phyloP scores from a whole-genome alignment of 1,140 invertebrate species.

The Dinothrombium tinctorium region DNA sequence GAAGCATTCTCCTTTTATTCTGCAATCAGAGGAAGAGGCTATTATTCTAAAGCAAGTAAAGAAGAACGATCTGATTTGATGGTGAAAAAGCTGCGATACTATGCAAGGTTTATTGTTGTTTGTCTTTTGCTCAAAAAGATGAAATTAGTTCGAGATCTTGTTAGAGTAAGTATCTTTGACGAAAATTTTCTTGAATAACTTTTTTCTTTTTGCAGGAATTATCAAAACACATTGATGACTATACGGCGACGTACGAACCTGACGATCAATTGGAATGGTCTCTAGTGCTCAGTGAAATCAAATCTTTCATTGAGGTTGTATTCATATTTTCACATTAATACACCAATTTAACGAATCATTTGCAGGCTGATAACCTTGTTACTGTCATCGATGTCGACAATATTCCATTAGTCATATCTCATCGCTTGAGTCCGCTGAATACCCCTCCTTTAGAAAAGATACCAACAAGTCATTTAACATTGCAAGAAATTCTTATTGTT shows the following conservation, averaged over 20 bases:
- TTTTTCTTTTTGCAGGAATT: conserved; percentile 34
- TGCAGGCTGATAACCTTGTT: conserved; percentile 53
- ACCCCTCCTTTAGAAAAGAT: conserved; percentile 67
- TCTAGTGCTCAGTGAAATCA: conserved; percentile 76
- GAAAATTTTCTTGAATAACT: conserved; percentile 1
- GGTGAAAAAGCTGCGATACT: conserved; percentile 91
- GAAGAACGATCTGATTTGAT: conserved; percentile 83
- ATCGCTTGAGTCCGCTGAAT: conserved; percentile 49
- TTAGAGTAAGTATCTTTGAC: conserved; percentile 29
- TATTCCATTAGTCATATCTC: conserved; percentile 19
- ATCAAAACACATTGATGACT: conserved; percentile 56
- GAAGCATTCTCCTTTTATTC: conserved; percentile 91
- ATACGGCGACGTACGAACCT: conserved; percentile 78
- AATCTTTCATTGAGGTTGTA: conserved; percentile 59
- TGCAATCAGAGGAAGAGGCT: conserved; percentile 71
- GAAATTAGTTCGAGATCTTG: conserved; percentile 72
- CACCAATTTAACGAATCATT: too few species aligned
- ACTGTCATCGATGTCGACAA: conserved; percentile 49
- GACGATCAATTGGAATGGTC: conserved; percentile 92
- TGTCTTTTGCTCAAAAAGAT: conserved; percentile 80
- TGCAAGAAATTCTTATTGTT: conserved; percentile 84
- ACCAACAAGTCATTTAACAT: conserved; percentile 37
- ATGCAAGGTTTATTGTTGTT: conserved; percentile 87
- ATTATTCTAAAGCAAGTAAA: conserved; percentile 77
- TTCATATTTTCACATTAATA: too few species aligned